Percentiles rank a stretch among this genome's conserved stretches.
phyloP scores from a whole-genome alignment of 2,888 invertebrate genomes.

The Laothoe populi region DNA sequence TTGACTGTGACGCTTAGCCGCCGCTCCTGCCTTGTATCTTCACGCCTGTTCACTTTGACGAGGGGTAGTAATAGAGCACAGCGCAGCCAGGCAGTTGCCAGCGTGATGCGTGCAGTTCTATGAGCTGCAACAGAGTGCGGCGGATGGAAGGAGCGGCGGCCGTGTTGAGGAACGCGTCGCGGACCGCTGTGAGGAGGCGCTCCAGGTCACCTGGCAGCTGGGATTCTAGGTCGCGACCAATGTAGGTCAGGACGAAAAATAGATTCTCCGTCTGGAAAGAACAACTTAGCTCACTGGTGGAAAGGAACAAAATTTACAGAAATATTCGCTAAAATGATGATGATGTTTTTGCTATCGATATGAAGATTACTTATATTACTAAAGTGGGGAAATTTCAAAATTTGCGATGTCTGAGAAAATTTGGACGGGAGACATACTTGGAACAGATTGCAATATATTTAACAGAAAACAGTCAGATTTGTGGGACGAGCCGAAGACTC shows the following conservation, averaged over 20 bases:
- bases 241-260: slow-evolving; percentile 94
- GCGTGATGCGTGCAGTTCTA: slow-evolving; percentile 95
- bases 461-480: too few relatives aligned
- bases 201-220: slow-evolving; percentile 93
- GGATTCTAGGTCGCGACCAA: slow-evolving; percentile 93
- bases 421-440: too few relatives aligned
- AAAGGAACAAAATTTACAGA: neutral
- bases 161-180: slow-evolving; percentile 93
- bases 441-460: too few relatives aligned
- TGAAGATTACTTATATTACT: too few relatives aligned
- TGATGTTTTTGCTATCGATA: too few relatives aligned
- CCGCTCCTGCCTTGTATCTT: neutral
- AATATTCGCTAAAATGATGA: too few relatives aligned
- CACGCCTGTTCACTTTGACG: slow-evolving; percentile 71
- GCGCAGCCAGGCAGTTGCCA: slow-evolving; percentile 96
- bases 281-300: neutral
- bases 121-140: slow-evolving; percentile 94
- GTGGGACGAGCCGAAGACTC: too few relatives aligned
- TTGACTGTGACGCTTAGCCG: neutral
- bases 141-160: slow-evolving; percentile 90
- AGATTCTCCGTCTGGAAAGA: slow-evolving; percentile 91
- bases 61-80: slow-evolving; percentile 94
- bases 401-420: too few relatives aligned
- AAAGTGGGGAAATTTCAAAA: too few relatives aligned
- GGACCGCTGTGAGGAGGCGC: slow-evolving; percentile 90